Evolutionary conservation across 2,797 vertebrate species (phyloP), one percentile per base, ranked within the genome.

Genomic region (Pipistrellus pygmaeus): DNA sequence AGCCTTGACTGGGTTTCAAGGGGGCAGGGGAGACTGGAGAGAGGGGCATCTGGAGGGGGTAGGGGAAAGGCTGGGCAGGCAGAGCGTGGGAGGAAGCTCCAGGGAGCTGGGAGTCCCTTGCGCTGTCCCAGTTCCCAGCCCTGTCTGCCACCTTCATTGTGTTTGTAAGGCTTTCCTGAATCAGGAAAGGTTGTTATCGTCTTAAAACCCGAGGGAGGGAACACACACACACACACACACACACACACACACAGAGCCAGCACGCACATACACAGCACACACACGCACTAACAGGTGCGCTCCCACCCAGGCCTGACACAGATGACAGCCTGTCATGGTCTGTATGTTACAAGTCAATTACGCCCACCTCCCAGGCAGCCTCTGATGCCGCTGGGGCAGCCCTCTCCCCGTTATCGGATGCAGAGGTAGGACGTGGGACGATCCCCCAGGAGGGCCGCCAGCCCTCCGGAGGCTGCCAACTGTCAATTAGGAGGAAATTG

Each of bases 331-430:
- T 78, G 85, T 90, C 81, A 78, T 5, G 15, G 84, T 92, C 68
- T 96, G 91, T 9, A 41, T 30, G 87, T 77, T 88, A 94, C 85
- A 81, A 94, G 94, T 95, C 77, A 94, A 92, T 95, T 88, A 90
- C 6, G 0, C 71, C 80, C 7, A 44, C 83, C 88, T 78, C 92
- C 85, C 53, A 21, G 73, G 48, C 95, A 17, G 32, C 57, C 72
- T 69, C 80, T 77, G 91, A 35, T 25, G 83, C 35, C 5, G 3
- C 85, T 1, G 17, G 53, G 60, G 77, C 68, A 18, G 35, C 53
- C 71, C 2, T 32, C 66, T 57, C 72, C 3, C 38, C 3, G 5
- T 6, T 5, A 55, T 44, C 1, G 9, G 62, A 82, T 64, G 17
- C 27, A 0, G 27, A 8, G 78, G 44, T 87, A 57, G 83, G 46